These are phyloP conservation scores for Glaucomys volans DNA, from an alignment of 2,113 vertebrate genomes.

Conservation along the genomic window DNA sequence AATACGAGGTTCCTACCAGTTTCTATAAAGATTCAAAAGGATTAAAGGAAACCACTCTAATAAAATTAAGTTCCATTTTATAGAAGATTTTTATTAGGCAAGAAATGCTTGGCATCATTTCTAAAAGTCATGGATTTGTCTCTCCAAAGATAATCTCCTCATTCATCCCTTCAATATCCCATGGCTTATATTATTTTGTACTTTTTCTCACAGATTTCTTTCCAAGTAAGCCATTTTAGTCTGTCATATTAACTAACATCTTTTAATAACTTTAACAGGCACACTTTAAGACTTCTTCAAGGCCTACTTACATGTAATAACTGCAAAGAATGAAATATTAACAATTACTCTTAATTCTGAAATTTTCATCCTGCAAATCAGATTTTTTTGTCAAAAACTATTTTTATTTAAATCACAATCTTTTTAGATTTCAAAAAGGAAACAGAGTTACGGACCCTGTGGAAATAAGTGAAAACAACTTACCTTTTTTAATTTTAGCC, in stretches of 20 bases:
- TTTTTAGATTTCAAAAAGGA: constrained; percentile 52
- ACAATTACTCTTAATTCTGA: constrained; percentile 27
- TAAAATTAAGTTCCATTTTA: constrained; percentile 35
- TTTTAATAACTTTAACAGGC: constrained; percentile 31
- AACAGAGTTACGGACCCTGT: constrained; percentile 2
- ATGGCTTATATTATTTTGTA: constrained; percentile 1
- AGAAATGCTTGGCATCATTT: constrained; percentile 33
- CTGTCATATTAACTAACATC: constrained; percentile 56
- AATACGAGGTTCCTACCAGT: neutral
- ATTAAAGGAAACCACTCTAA: constrained; percentile 52
- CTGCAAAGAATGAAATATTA: constrained; percentile 41
- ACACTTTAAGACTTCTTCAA: neutral
- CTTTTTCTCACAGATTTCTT: constrained; percentile 18
- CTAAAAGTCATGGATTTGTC: constrained; percentile 1
- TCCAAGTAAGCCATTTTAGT: constrained; percentile 21
- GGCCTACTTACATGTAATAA: neutral
- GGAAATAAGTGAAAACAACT: constrained; percentile 18
- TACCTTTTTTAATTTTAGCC: constrained; percentile 36
- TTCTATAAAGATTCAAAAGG: neutral
- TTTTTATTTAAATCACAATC: neutral
- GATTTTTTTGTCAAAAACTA: neutral
- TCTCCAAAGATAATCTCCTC: constrained; percentile 47
- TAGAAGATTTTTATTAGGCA: constrained; percentile 4
- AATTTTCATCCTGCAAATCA: neutral
- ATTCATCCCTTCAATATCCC: neutral